These are phyloP conservation scores for Calosoma granatense DNA, from an alignment of 1,140 invertebrate genomes.

Conservation along the genomic window DNA sequence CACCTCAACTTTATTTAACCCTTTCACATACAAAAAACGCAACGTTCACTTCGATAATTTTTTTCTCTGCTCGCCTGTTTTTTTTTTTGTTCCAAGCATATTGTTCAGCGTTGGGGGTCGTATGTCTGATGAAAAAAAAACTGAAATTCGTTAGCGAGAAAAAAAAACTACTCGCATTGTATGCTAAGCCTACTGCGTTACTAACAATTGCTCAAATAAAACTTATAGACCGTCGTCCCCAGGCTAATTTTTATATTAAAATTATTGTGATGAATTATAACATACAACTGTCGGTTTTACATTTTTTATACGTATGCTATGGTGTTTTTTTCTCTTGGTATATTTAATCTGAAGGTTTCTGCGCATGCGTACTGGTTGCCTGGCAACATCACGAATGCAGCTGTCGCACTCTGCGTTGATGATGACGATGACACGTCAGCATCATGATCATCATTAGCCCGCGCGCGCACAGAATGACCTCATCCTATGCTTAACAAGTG, in stretches of 20 bases:
- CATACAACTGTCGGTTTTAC: neutral
- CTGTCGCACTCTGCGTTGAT: too few relatives aligned
- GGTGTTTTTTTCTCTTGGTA: neutral
- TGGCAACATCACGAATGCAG: too few relatives aligned
- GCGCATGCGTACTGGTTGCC: neutral
- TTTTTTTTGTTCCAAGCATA: neutral
- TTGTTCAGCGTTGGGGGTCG: neutral
- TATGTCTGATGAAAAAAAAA: neutral
- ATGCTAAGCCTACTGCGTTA: too few relatives aligned
- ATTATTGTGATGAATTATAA: neutral
- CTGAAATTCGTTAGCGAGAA: neutral
- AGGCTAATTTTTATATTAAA: neutral
- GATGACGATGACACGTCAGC: too few relatives aligned
- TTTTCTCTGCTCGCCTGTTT: neutral
- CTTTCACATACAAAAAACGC: neutral
- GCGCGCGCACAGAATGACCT: too few relatives aligned
- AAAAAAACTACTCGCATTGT: too few relatives aligned
- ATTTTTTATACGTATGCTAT: constrained; percentile 1
- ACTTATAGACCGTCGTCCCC: too few relatives aligned
- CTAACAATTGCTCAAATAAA: neutral
- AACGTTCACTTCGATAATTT: neutral
- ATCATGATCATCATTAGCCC: too few relatives aligned
- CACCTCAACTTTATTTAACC: neutral
- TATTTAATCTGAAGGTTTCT: neutral
- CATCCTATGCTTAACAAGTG: too few relatives aligned